Conservation (phyloP, 1,140 invertebrate species). For the Parasteatoda tepidariorum region DNA sequence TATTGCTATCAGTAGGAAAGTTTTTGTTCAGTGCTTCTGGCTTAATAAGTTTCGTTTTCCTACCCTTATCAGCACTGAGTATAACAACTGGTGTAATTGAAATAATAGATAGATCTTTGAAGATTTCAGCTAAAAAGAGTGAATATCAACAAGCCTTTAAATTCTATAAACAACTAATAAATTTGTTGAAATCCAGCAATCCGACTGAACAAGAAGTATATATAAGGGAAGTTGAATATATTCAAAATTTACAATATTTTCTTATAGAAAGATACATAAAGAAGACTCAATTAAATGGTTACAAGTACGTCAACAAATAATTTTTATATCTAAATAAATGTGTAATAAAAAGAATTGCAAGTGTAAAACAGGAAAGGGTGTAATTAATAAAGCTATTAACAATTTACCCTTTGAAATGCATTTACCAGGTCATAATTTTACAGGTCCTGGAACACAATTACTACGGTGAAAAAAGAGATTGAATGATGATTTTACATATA, state of each 20-base stretch:
- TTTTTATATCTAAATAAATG: background rate
- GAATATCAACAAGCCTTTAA: background rate
- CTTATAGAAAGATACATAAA: slow-evolving; percentile 5
- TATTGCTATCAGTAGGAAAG: too few species aligned
- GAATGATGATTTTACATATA: slow-evolving; percentile 6
- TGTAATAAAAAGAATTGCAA: background rate
- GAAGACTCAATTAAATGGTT: background rate
- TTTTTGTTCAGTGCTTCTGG: background rate
- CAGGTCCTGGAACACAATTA: background rate
- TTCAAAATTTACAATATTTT: background rate
- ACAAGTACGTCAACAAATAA: background rate
- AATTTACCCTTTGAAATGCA: slow-evolving; percentile 28
- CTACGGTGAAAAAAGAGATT: slow-evolving; percentile 60
- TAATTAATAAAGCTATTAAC: background rate
- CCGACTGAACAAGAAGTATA: background rate
- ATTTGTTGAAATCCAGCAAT: background rate
- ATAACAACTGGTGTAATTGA: background rate
- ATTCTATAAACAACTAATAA: background rate
- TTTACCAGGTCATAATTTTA: background rate
- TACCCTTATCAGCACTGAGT: background rate
- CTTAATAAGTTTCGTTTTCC: background rate
- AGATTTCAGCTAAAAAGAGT: background rate
- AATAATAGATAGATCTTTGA: background rate
- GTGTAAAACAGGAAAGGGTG: background rate
- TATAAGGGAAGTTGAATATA: background rate